These are phyloP conservation scores for Drosophila tsacasi DNA, from an alignment of 1,140 invertebrate species.

Conservation along the genomic window DNA sequence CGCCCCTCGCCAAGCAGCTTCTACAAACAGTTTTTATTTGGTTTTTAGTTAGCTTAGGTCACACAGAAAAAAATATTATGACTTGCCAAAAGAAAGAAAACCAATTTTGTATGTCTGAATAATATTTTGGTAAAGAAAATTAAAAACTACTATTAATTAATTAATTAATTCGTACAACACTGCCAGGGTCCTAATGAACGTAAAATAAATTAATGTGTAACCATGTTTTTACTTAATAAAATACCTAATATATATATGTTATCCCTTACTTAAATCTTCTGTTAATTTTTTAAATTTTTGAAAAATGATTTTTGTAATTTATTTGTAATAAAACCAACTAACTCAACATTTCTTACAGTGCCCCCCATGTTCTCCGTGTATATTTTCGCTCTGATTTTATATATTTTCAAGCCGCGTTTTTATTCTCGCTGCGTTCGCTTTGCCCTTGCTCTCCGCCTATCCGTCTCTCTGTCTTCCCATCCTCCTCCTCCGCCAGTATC, in stretches of 20 bases:
- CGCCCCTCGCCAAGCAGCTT: constrained; percentile 7
- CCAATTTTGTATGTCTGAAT: no score
- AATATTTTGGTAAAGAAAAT: no score
- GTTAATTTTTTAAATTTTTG: background rate
- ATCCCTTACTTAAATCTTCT: background rate
- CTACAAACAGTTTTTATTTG: background rate
- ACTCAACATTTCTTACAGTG: background rate
- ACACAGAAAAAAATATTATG: background rate
- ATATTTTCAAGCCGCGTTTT: constrained; percentile 54
- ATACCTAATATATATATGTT: background rate
- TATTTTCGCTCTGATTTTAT: constrained; percentile 31
- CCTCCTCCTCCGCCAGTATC: background rate
- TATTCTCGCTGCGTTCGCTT: constrained; percentile 60
- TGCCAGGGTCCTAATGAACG: background rate
- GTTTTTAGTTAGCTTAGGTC: constrained; percentile 20
- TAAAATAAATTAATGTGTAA: background rate
- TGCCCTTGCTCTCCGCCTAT: constrained; percentile 12
- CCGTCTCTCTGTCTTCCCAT: constrained; percentile 1
- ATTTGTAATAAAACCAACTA: background rate
- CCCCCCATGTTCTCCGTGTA: background rate
- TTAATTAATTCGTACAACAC: no score
- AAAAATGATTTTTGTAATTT: background rate
- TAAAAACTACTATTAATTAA: no score
- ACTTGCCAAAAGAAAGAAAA: background rate
- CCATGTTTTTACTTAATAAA: background rate